These are phyloP conservation scores for Phylloscopus trochiloides DNA, from an alignment of 2,113 vertebrate genomes.

Conservation along the genomic window DNA sequence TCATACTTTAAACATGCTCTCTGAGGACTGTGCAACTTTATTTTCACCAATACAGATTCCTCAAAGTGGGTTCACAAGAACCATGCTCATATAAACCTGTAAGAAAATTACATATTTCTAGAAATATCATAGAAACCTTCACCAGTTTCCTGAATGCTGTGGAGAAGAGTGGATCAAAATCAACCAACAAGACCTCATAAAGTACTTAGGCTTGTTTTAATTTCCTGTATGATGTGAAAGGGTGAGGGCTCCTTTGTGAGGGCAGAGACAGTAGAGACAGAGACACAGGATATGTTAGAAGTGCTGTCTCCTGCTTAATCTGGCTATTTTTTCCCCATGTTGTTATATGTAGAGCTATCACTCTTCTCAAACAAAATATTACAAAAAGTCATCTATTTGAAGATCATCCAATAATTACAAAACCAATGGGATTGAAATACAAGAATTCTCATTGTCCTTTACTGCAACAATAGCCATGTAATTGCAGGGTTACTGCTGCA, in stretches of 20 bases:
- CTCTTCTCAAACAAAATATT: background rate
- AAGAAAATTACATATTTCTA: background rate
- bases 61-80: background rate
- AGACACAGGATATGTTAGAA: background rate
- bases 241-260: background rate
- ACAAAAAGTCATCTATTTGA: background rate
- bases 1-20: background rate
- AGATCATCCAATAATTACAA: background rate
- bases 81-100: background rate
- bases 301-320: background rate
- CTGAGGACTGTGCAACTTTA: background rate
- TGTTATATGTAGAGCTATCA: background rate
- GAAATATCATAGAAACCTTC: background rate
- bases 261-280: background rate
- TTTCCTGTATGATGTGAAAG: background rate
- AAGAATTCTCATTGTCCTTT: background rate
- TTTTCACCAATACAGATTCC: background rate
- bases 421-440: background rate
- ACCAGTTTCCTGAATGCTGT: background rate
- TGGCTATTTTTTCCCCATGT: background rate
- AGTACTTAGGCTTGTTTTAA: accelerated
- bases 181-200: background rate
- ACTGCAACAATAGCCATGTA: background rate
- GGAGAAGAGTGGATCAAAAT: background rate
- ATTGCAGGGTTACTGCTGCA: background rate